A percentile compares a stretch with the other conserved stretches of the same genome.
These are phyloP conservation scores for Geophilus truncorum DNA, from an alignment of 2,888 invertebrate genomes.

Conservation along the genomic window DNA sequence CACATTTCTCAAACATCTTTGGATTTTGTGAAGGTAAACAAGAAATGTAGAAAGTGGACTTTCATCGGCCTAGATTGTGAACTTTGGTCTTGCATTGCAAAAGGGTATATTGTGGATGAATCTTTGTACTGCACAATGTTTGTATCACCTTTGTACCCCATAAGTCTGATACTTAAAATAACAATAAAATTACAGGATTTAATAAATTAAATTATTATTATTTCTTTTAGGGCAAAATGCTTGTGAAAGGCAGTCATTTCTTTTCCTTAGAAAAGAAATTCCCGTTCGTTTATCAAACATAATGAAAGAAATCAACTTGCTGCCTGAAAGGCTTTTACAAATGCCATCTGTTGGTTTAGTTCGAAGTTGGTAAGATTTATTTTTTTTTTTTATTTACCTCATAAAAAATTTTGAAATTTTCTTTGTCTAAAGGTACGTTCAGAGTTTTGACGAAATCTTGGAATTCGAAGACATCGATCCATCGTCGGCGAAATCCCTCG, in stretches of 20 bases:
- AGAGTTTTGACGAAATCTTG: conserved; percentile 91
- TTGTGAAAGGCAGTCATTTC: conserved; percentile 83
- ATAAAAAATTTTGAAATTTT: not conserved
- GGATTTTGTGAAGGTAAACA: not conserved
- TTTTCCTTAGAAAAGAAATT: conserved; percentile 91
- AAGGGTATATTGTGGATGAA: not conserved
- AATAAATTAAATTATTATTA: too few relatives aligned
- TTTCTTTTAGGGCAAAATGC: conserved; percentile 72
- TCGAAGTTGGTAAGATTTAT: conserved; percentile 64
- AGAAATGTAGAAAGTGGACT: not conserved
- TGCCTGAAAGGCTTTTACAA: conserved; percentile 84
- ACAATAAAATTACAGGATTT: too few relatives aligned
- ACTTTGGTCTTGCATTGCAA: not conserved
- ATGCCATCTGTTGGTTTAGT: conserved; percentile 93
- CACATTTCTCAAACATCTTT: not conserved
- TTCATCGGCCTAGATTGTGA: not conserved
- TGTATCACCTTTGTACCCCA: too few relatives aligned
- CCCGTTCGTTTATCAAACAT: conserved; percentile 98
- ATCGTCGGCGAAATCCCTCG: conserved; percentile 57
- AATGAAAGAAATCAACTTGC: conserved; percentile 96
- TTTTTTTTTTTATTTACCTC: not conserved
- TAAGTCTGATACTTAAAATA: not conserved
- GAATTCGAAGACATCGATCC: conserved; percentile 82
- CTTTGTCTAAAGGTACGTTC: conserved; percentile 60
- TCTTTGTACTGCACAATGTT: not conserved